Evolutionary conservation across 2,888 invertebrate genomes (phyloP).

Genomic region (Trissolcus japonicus): DNA sequence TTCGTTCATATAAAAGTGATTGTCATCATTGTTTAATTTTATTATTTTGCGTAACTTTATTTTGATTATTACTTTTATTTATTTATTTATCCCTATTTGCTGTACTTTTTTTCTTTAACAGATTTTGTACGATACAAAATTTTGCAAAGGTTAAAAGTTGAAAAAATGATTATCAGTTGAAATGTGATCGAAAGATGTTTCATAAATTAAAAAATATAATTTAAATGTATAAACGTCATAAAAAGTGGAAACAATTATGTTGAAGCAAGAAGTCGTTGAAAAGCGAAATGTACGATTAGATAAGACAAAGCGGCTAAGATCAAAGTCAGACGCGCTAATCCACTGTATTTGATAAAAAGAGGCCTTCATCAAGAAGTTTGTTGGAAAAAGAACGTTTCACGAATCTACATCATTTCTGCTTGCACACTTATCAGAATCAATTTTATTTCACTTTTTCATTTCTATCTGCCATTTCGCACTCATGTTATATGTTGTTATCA

Average conservation of each 20-base stretch:
- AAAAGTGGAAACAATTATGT: conserved; percentile 56
- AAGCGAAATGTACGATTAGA: conserved; percentile 71
- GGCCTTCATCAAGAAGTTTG: conserved; percentile 66
- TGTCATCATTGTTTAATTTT: no score
- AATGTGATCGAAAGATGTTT: neutral
- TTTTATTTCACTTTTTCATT: conserved; percentile 30
- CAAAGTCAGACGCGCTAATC: conserved; percentile 75
- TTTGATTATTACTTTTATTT: no score
- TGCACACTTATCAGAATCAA: conserved; percentile 44
- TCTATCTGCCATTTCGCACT: conserved; percentile 32
- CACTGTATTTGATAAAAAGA: conserved; percentile 74
- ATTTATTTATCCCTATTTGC: no score
- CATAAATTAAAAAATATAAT: conserved; percentile 1
- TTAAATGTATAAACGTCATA: conserved; percentile 41
- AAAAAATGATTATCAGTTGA: no score
- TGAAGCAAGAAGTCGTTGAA: conserved; percentile 51
- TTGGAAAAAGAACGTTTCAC: conserved; percentile 48
- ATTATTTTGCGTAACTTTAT: no score
- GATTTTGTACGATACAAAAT: no score
- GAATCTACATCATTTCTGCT: conserved; percentile 49
- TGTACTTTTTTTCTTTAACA: no score
- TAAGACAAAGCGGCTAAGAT: conserved; percentile 74
- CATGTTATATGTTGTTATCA: neutral
- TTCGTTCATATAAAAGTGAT: no score
- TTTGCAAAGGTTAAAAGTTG: no score